Evolutionary conservation across 2,797 vertebrate species (phyloP).

Genomic region (Anomalospiza imberbis): DNA sequence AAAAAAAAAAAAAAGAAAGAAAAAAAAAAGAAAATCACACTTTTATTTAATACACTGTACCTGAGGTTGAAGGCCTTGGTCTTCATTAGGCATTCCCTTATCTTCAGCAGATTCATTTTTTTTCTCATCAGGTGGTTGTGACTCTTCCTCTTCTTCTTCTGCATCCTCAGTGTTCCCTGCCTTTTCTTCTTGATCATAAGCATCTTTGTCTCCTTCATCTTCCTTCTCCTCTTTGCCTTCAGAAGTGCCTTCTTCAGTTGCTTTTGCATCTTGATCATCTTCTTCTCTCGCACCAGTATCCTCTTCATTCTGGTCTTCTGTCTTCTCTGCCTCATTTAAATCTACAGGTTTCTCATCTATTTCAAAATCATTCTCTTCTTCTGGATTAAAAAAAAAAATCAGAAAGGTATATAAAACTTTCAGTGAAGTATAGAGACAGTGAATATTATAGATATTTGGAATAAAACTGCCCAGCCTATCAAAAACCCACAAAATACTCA

Average conservation of each 20-base stretch:
- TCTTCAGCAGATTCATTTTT: conserved; percentile 48
- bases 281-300: conserved; percentile 59
- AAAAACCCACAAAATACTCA: background rate
- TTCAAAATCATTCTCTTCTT: conserved; percentile 87
- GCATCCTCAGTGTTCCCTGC: conserved; percentile 48
- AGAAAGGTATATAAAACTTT: background rate
- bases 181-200: conserved; percentile 43
- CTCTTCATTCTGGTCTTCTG: conserved; percentile 60
- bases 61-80: conserved; percentile 82
- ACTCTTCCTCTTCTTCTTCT: conserved; percentile 34
- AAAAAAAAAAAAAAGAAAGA: too few species aligned
- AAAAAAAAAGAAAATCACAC: too few species aligned
- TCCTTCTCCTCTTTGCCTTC: conserved; percentile 67
- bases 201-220: conserved; percentile 64
- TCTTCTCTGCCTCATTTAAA: conserved; percentile 69
- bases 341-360: conserved; percentile 81
- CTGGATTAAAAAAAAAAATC: background rate
- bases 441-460: background rate
- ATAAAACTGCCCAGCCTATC: background rate
- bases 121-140: conserved; percentile 50
- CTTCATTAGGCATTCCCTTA: conserved; percentile 51
- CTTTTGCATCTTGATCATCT: conserved; percentile 62
- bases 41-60: conserved; percentile 63
- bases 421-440: background rate
- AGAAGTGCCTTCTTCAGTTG: conserved; percentile 58